Evolutionary conservation across 2,797 vertebrate species (phyloP).

Genomic region (Fundulus diaphanus): DNA sequence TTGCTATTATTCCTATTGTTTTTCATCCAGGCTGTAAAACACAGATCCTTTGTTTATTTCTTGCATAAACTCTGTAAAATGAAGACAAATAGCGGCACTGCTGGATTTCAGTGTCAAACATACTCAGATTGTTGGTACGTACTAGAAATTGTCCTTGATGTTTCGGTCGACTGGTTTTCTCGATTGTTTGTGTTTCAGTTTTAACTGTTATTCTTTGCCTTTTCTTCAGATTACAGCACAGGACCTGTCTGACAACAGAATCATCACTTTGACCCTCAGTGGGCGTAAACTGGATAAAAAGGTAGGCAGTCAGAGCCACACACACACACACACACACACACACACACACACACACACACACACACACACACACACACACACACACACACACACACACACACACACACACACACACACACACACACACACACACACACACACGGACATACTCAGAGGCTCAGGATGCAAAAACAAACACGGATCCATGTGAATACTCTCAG

Average conservation of each 20-base stretch:
- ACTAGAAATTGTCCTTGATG: not conserved
- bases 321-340: constrained; percentile 21
- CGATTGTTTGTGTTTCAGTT: constrained; percentile 23
- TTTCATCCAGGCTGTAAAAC: not conserved
- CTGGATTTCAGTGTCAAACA: not conserved
- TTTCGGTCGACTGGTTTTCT: not conserved
- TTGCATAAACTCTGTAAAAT: not conserved
- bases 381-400: constrained; percentile 13
- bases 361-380: constrained; percentile 63
- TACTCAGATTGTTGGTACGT: not conserved
- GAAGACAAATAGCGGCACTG: not conserved
- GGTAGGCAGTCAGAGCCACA: constrained; percentile 76
- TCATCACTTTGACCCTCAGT: constrained; percentile 94
- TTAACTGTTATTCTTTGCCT: constrained; percentile 36
- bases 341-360: constrained; percentile 62
- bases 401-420: no score
- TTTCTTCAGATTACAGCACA: constrained; percentile 91
- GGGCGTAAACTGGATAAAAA: constrained; percentile 98
- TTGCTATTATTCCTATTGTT: not conserved
- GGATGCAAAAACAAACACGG: constrained; percentile 61
- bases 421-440: no score
- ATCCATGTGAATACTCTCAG: constrained; percentile 1
- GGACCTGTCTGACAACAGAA: constrained; percentile 97
- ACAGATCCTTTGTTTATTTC: not conserved
- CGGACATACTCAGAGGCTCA: not conserved